Evolutionary conservation across 2,113 vertebrate species (phyloP), one percentile per base, ranked within the genome.

Genomic region (Nanorana parkeri): DNA sequence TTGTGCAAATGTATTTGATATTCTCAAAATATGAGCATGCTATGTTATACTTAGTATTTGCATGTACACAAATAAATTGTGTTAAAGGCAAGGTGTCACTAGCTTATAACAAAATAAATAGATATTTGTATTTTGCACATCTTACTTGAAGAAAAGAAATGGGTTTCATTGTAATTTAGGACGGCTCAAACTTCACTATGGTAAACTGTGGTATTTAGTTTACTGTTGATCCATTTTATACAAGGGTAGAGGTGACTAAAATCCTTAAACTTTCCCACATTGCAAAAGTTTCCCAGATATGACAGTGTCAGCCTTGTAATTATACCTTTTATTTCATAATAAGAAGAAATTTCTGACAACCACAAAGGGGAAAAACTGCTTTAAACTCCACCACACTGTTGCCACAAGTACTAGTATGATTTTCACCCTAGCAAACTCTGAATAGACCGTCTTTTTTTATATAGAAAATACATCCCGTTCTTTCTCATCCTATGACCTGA

Each of bases 21-120:
- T 47, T 76, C 4, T 75, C 63, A 67, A 24, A 56, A 23, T 60
- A 28, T 76, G 64, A 29, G 24, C 80, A 83, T 83, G 71, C 80
- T 75, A 11, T 20, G 1, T 58, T 36, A 23, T 68, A 21, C 5
- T 26, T 67, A 76, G 54, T 32, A 26, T 67, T 61, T 56, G 47
- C 41, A 65, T 17, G 41, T 81, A 36, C 29, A 74, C n/a, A 58
- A 63, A 56, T 68, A 28, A 28, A 67, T 16, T 63, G 19, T 73
- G 23, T 55, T 74, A 60, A 26, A n/a, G 24, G 69, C 26, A 69
- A 71, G 24, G 26, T 73, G 24, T 58, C n/a, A 36, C 28, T 41
- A 75, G 28, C 28, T 4, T 75, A 13, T 23, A 17, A 41, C 15
- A 60, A 60, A 60, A 75, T 41, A 75, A 60, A 41, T 32, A 61